A percentile compares a stretch with the other conserved stretches of the same genome.
Evolutionary conservation across 2,797 vertebrate species (phyloP).

Genomic region (Falco peregrinus): DNA sequence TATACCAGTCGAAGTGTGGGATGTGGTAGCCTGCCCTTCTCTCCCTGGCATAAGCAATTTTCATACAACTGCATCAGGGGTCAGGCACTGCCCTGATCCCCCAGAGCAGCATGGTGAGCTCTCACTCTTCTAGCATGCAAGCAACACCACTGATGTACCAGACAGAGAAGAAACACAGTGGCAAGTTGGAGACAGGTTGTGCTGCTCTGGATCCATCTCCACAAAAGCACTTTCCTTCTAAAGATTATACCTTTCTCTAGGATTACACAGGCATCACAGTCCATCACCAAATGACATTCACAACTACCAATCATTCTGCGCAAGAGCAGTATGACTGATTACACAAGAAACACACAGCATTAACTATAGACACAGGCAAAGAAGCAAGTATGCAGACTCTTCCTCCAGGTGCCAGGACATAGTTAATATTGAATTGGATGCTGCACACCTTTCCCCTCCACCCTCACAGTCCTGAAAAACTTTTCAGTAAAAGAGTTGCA

Average conservation of each 20-base stretch:
- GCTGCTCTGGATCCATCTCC: neutral
- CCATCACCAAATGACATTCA: neutral
- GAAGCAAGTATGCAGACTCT: neutral
- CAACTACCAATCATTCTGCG: neutral
- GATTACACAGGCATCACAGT: neutral
- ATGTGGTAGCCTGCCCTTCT: neutral
- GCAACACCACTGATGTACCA: neutral
- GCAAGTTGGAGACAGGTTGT: neutral
- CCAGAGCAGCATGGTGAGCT: neutral
- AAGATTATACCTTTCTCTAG: neutral
- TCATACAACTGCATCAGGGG: neutral
- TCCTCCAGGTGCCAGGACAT: neutral
- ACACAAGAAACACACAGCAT: neutral
- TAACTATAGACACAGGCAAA: neutral
- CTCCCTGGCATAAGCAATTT: neutral
- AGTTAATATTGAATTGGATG: neutral
- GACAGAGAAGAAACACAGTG: neutral
- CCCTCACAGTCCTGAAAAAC: neutral
- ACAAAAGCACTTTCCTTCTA: neutral
- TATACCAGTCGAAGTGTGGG: neutral
- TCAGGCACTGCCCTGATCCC: neutral
- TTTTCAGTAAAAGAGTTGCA: no score
- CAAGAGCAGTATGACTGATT: neutral
- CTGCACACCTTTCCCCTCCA: neutral
- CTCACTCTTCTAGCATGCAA: neutral